phyloP scores from a whole-genome alignment of 2,888 invertebrate species.

The Neoaliturus tenellus region DNA sequence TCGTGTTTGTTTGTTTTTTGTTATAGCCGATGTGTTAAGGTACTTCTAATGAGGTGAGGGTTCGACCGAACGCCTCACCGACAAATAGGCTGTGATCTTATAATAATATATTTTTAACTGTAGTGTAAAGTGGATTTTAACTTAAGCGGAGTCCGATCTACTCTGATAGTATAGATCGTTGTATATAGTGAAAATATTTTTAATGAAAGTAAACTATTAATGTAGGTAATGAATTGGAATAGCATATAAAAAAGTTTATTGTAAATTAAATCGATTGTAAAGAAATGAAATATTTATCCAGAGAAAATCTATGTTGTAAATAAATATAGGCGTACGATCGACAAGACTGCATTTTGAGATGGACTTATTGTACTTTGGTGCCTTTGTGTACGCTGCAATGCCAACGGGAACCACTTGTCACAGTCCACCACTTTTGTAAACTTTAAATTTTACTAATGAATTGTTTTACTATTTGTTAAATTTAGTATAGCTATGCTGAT shows the following conservation, averaged over 20 bases:
- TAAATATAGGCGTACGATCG: conserved; percentile 39
- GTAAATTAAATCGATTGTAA: conserved; percentile 45
- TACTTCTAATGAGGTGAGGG: conserved; percentile 49
- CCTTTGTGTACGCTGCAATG: conserved; percentile 42
- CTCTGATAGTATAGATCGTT: conserved; percentile 29
- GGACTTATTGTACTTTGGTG: conserved; percentile 47
- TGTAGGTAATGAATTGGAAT: conserved; percentile 24
- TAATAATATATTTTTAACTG: conserved; percentile 54
- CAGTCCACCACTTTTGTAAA: background rate
- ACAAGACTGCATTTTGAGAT: conserved; percentile 42
- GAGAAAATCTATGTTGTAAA: conserved; percentile 52
- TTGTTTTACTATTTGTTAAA: no score
- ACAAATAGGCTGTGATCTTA: conserved; percentile 56
- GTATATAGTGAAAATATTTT: conserved; percentile 48
- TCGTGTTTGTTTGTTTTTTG: conserved; percentile 43
- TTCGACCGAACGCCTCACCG: background rate
- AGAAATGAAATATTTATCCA: conserved; percentile 51
- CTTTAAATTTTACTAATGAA: no score
- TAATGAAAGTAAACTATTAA: conserved; percentile 48
- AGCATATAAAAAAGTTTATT: conserved; percentile 51
- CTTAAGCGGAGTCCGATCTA: background rate
- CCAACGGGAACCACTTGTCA: conserved; percentile 39
- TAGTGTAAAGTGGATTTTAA: conserved; percentile 52
- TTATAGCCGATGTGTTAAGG: conserved; percentile 44
- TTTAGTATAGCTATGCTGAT: no score